Conservation (phyloP, 2,888 invertebrate genomes). For the Rhagonycha fulva region DNA sequence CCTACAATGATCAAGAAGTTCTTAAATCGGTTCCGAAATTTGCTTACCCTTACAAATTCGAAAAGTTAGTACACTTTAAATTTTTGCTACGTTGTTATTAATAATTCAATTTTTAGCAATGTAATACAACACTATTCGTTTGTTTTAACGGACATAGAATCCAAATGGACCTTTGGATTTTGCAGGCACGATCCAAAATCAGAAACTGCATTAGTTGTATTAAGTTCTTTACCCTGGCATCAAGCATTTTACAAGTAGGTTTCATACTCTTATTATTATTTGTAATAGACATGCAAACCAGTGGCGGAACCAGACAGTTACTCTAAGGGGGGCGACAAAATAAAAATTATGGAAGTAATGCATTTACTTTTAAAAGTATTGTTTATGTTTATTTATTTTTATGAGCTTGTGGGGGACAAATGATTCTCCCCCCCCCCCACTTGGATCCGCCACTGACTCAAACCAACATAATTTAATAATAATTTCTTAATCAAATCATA, state of each 20-base stretch:
- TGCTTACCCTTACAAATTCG: slow-evolving; percentile 83
- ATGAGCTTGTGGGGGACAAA: no score
- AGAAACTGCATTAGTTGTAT: slow-evolving; percentile 80
- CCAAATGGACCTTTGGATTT: slow-evolving; percentile 97
- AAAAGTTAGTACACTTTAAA: slow-evolving; percentile 65
- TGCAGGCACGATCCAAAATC: slow-evolving; percentile 93
- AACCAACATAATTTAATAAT: background rate
- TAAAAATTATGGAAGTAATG: no score
- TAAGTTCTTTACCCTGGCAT: slow-evolving; percentile 95
- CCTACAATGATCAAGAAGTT: slow-evolving; percentile 82
- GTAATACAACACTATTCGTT: slow-evolving; percentile 95
- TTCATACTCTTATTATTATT: slow-evolving; percentile 3
- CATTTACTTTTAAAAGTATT: no score
- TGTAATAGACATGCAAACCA: background rate
- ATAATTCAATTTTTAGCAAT: slow-evolving; percentile 63
- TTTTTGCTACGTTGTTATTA: background rate
- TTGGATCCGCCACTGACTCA: background rate
- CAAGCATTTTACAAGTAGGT: slow-evolving; percentile 91
- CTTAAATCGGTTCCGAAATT: slow-evolving; percentile 88
- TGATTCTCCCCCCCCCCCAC: no score
- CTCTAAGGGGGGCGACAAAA: no score
- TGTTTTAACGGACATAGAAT: slow-evolving; percentile 91
- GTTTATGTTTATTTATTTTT: no score
- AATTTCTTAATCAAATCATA: background rate
- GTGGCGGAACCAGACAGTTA: no score